These are phyloP conservation scores for Eublepharis macularius DNA, from an alignment of 2,113 vertebrate genomes.

Conservation along the genomic window DNA sequence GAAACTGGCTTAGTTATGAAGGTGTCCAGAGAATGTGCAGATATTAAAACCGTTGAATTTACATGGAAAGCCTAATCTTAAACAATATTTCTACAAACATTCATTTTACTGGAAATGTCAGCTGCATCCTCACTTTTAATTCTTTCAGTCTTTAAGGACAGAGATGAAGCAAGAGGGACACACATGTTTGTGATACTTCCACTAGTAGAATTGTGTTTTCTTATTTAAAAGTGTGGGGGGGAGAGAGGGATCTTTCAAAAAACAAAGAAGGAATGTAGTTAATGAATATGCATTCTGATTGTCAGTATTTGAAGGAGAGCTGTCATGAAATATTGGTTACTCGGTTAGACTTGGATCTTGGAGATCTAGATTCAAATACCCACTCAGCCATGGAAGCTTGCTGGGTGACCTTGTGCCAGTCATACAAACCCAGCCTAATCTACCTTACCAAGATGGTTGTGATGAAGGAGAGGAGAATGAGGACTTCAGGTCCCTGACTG, in stretches of 20 bases:
- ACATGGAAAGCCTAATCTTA: not conserved
- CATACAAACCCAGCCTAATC: no score
- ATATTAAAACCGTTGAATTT: not conserved
- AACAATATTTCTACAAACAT: not conserved
- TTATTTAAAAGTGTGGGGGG: constrained; percentile 27
- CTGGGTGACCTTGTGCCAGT: no score
- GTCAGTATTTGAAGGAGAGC: constrained; percentile 37
- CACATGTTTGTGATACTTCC: not conserved
- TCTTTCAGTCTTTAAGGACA: not conserved
- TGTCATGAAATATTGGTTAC: no score
- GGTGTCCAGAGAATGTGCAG: not conserved
- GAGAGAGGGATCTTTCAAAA: constrained; percentile 43
- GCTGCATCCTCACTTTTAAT: not conserved
- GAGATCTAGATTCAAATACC: no score
- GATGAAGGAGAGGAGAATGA: no score
- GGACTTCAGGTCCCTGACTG: no score
- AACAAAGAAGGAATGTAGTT: constrained; percentile 67
- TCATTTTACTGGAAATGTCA: accelerated
- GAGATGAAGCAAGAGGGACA: not conserved
- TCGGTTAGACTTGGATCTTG: no score
- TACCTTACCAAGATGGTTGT: no score
- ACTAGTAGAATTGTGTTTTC: constrained; percentile 24
- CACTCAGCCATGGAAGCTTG: no score
- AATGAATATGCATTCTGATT: constrained; percentile 45
- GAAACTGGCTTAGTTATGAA: not conserved